phyloP scores from a whole-genome alignment of 2,113 vertebrate genomes.

The Potamarius usumacintae region DNA sequence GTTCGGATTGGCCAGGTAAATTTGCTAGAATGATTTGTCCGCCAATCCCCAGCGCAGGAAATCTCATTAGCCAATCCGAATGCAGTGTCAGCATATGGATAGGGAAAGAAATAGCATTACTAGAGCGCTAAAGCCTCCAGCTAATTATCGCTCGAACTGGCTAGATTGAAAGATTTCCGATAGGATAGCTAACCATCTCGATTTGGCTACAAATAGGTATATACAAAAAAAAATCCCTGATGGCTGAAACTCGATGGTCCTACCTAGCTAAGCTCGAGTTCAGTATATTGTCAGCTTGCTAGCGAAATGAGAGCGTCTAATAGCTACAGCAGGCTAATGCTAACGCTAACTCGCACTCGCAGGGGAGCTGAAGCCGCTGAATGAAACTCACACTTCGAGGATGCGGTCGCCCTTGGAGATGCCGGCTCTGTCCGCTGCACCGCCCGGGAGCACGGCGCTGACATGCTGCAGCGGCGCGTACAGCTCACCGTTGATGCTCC shows the following conservation, averaged over 20 bases:
- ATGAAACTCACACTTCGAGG: constrained; percentile 90
- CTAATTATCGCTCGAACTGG: background rate
- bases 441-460: constrained; percentile 91
- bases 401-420: constrained; percentile 93
- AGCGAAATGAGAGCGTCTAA: background rate
- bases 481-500: constrained; percentile 96
- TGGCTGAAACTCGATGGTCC: background rate
- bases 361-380: background rate
- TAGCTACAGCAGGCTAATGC: too few species aligned
- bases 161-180: background rate
- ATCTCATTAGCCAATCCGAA: background rate
- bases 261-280: background rate
- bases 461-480: constrained; percentile 97
- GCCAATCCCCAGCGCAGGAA: background rate
- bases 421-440: constrained; percentile 90
- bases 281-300: background rate
- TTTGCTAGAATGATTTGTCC: fast-evolving
- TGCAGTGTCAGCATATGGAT: background rate
- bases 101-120: background rate
- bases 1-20: background rate
- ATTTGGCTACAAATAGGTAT: too few species aligned
- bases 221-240: too few species aligned
- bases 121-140: background rate
- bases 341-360: background rate
- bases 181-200: background rate